Evolutionary conservation across 2,113 vertebrate genomes (phyloP).

Genomic region (Colossoma macropomum): DNA sequence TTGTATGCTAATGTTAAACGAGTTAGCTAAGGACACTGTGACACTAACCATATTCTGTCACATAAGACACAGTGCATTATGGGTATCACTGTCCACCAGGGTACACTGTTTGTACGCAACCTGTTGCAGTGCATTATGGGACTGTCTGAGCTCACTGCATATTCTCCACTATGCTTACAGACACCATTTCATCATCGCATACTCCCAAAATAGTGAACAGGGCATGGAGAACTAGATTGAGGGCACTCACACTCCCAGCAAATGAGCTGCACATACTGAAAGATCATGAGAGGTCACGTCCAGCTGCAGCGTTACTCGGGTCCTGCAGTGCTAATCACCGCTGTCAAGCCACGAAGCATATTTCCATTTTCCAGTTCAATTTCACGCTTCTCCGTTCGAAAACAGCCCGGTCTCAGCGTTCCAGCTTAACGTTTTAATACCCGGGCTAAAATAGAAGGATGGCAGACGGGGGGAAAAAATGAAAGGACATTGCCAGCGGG

Average conservation of each 20-base stretch:
- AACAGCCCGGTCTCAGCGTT: constrained; percentile 16
- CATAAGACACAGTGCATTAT: too few relatives aligned
- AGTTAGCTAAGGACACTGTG: too few relatives aligned
- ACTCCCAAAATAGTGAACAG: too few relatives aligned
- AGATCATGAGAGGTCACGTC: constrained; percentile 4
- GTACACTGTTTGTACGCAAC: too few relatives aligned
- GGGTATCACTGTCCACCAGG: too few relatives aligned
- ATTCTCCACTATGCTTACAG: too few relatives aligned
- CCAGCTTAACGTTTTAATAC: constrained; percentile 38
- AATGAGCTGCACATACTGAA: background rate
- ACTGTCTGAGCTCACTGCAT: too few relatives aligned
- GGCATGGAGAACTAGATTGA: constrained; percentile 22
- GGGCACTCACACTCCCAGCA: background rate
- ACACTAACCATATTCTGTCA: too few relatives aligned
- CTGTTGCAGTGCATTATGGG: too few relatives aligned
- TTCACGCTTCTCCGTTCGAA: constrained; percentile 46
- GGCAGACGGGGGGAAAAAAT: background rate
- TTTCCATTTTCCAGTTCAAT: constrained; percentile 50
- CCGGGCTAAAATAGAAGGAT: background rate
- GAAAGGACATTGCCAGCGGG: background rate
- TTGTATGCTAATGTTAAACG: too few relatives aligned
- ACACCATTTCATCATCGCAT: too few relatives aligned
- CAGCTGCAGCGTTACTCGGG: background rate
- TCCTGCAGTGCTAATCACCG: constrained; percentile 40
- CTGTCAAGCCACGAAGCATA: constrained; percentile 38